A percentile compares a stretch with the other conserved stretches of the same genome.
Evolutionary conservation across 2,888 invertebrate species (phyloP).

Genomic region (Epirrita christyi): DNA sequence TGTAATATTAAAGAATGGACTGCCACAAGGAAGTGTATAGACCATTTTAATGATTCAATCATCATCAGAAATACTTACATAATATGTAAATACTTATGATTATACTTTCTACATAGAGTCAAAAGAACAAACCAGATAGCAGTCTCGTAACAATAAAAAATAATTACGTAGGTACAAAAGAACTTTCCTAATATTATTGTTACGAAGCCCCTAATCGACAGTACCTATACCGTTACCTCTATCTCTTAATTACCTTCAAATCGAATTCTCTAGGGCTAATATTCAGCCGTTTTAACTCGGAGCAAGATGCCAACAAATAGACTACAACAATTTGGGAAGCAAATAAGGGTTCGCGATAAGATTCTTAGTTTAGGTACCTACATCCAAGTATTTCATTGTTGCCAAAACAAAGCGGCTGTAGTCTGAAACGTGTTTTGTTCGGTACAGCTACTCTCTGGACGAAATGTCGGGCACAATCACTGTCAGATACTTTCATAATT

Average conservation of each 20-base stretch:
- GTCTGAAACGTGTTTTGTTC: conserved; percentile 70
- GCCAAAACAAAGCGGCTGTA: conserved; percentile 63
- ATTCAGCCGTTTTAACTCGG: conserved; percentile 31
- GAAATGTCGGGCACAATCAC: not conserved
- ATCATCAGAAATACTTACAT: too few species aligned
- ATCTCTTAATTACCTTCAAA: conserved; percentile 28
- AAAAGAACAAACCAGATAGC: too few species aligned
- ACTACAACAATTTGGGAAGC: conserved; percentile 65
- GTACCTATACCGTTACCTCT: not conserved
- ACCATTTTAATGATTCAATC: too few species aligned
- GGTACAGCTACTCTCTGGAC: conserved; percentile 46
- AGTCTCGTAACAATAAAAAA: not conserved
- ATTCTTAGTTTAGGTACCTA: conserved; percentile 54
- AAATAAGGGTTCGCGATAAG: conserved; percentile 75
- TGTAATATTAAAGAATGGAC: too few species aligned
- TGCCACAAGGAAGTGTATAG: too few species aligned
- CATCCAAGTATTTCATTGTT: conserved; percentile 72
- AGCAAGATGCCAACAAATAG: conserved; percentile 58
- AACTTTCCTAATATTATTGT: conserved; percentile 5
- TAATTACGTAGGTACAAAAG: not conserved
- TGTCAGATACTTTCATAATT: not conserved
- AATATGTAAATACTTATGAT: too few species aligned
- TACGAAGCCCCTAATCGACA: conserved; percentile 1
- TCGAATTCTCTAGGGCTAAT: conserved; percentile 27
- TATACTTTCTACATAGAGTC: too few species aligned